A percentile compares a stretch with the other conserved stretches of the same genome.
These are phyloP conservation scores for Drosophila pseudotalamancana DNA, from an alignment of 2,888 invertebrate genomes.

Conservation along the genomic window DNA sequence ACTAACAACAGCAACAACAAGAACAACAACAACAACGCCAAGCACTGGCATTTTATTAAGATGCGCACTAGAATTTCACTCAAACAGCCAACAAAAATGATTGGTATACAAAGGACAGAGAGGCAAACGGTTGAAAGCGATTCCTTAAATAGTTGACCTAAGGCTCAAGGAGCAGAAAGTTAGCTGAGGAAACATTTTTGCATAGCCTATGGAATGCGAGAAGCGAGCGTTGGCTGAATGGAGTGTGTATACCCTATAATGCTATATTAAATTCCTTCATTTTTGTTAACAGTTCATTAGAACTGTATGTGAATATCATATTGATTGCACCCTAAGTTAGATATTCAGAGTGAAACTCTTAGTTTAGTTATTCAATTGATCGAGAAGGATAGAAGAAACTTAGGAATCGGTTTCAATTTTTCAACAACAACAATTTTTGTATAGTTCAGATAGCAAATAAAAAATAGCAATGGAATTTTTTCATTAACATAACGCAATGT, in stretches of 20 bases:
- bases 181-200: background rate
- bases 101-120: slow-evolving; percentile 26
- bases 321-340: no score
- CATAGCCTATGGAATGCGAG: background rate
- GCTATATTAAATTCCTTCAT: no score
- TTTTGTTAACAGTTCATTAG: no score
- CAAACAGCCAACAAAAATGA: slow-evolving; percentile 35
- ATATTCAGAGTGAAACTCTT: no score
- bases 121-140: slow-evolving; percentile 8
- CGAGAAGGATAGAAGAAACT: no score
- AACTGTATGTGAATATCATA: no score
- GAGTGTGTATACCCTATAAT: no score
- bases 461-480: slow-evolving; percentile 10
- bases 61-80: slow-evolving; percentile 13
- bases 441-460: background rate
- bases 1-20: slow-evolving; percentile 8
- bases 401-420: no score
- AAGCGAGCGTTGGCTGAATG: no score
- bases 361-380: no score
- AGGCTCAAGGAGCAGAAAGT: background rate
- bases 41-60: slow-evolving; percentile 45
- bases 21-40: slow-evolving; percentile 26
- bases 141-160: slow-evolving; percentile 19
- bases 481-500: background rate
- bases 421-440: background rate